Conservation (phyloP, 2,113 vertebrate species). For the Boulengeromyrus knoepffleri region DNA sequence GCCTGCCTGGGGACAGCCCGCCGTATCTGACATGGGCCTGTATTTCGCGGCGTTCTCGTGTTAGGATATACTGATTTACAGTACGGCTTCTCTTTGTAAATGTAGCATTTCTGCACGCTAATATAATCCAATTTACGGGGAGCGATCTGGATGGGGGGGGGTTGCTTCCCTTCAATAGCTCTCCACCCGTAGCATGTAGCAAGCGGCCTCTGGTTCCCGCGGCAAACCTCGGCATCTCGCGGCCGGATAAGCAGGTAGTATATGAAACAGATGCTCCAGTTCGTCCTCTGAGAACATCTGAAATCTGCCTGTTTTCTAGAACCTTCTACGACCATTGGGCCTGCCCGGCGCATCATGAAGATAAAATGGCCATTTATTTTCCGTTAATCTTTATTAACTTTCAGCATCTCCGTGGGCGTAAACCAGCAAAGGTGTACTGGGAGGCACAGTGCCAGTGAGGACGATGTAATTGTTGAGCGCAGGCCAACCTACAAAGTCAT, state of each 20-base stretch:
- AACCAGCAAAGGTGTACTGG: neutral
- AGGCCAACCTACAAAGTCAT: neutral
- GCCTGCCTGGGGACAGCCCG: constrained; percentile 28
- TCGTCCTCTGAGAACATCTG: neutral
- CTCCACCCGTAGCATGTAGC: neutral
- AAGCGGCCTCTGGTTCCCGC: neutral
- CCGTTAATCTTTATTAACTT: neutral
- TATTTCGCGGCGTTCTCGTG: constrained; percentile 28
- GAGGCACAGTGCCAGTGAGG: neutral
- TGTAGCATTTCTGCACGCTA: constrained; percentile 5
- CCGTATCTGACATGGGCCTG: constrained; percentile 34
- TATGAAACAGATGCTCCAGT: neutral
- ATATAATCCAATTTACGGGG: neutral
- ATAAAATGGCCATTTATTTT: neutral
- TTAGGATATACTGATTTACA: constrained; percentile 18
- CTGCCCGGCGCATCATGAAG: neutral
- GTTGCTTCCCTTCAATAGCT: neutral
- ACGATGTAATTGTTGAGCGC: neutral
- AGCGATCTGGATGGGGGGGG: neutral
- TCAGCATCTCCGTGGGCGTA: neutral
- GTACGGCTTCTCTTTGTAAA: constrained; percentile 4
- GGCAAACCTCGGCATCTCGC: neutral
- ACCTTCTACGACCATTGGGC: neutral
- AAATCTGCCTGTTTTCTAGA: neutral
- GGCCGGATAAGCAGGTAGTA: neutral